Evolutionary conservation across 30 jellyfish, hydroid and myxozoan genomes (phyloP), one percentile per base, ranked within the genome.

Genomic region (Mastigias papua): DNA sequence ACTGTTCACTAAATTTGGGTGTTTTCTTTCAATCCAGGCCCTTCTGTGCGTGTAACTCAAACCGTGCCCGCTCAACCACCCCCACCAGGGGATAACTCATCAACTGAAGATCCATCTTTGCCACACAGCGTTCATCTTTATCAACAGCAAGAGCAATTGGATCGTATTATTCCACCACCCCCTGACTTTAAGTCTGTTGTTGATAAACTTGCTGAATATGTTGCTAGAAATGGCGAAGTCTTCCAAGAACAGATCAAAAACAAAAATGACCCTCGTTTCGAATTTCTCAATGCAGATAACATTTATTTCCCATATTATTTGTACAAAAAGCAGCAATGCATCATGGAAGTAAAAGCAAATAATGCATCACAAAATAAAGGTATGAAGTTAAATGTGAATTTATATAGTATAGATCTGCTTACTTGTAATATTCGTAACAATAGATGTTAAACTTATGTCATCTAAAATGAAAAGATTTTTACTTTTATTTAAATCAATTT

Each of bases 231-330:
- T 71, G 98, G 98, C 3, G 98, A 94, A 34, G 95, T 61, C 29
- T 94, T 94, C 65, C 97, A 94, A 78, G 94, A 70, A 25, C 96
- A 97, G 54, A 86, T 94, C 17, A 83, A 69, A 73, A 49, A 32
- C 35, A 94, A 94, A 69, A 87, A 91, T 16, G 98, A 94, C 58
- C 97, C 98, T 27, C 79, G 98, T 34, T 94, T 94, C 64, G 96
- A 89, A 20, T 94, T 94, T 70, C 83, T 94, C 32, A 84, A 74
- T 28, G 30, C 72, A 4, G 88, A 88, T 31, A 82, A 94, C 50
- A 54, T 89, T 32, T 94, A 94, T 65, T 70, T 74, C 46, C 90
- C 93, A 48, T 94, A 94, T 78, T 94, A 94, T 65, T 37, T 90
- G 48, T 78, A 34, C 77, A 78, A 72, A 34, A 87, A 87, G 87